Conservation (phyloP, 2,113 vertebrate genomes). For the Hippolais icterina region DNA sequence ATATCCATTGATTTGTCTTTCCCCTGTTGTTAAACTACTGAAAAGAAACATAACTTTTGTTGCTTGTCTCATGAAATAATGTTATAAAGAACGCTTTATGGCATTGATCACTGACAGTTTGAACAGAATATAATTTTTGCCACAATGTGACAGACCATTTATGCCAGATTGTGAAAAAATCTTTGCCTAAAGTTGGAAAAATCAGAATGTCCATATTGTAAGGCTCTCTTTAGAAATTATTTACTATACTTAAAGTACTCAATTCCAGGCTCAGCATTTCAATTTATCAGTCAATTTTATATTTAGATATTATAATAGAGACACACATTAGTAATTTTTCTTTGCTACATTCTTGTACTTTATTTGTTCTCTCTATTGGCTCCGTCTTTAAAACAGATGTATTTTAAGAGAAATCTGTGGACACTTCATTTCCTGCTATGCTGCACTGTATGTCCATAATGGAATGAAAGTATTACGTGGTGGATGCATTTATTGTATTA, state of each 20-base stretch:
- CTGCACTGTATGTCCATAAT: neutral
- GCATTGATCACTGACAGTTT: neutral
- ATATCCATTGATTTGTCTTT: neutral
- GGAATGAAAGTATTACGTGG: neutral
- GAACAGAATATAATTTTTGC: neutral
- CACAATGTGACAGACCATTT: neutral
- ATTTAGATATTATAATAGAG: neutral
- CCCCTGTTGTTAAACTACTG: neutral
- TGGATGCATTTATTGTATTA: neutral
- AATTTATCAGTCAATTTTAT: neutral
- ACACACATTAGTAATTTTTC: neutral
- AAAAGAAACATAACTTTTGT: neutral
- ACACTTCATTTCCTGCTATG: neutral
- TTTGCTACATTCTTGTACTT: neutral
- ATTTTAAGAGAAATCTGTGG: neutral
- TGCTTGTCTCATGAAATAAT: neutral
- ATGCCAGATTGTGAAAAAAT: neutral
- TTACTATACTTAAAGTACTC: neutral
- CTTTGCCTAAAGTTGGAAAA: slow-evolving; percentile 11
- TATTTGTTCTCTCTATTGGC: neutral
- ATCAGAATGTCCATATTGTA: neutral
- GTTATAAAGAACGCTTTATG: neutral
- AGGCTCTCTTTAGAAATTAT: neutral
- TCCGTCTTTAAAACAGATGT: neutral
- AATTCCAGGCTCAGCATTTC: neutral